Percentiles rank a stretch among this genome's conserved stretches.
phyloP scores from a whole-genome alignment of 2,113 vertebrate genomes.

The Mustela nigripes region DNA sequence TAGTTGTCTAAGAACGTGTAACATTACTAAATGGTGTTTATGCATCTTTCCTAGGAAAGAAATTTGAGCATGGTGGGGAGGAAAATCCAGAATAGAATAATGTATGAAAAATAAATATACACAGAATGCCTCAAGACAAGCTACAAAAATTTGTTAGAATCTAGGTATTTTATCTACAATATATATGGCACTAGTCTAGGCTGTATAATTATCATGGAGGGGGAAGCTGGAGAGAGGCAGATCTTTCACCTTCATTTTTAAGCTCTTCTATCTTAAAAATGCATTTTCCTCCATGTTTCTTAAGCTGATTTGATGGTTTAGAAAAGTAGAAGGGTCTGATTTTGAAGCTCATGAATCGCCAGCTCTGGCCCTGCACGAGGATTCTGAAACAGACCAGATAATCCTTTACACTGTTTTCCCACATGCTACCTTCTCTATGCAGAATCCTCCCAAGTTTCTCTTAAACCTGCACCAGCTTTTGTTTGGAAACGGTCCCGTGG shows the following conservation, averaged over 20 bases:
- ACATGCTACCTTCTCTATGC: not conserved
- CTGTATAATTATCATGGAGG: not conserved
- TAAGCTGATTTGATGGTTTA: not conserved
- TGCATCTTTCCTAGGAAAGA: not conserved
- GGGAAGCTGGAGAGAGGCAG: not conserved
- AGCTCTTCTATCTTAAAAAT: not conserved
- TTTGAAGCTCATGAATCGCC: not conserved
- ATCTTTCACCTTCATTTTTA: not conserved
- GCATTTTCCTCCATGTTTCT: not conserved
- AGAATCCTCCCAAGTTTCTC: not conserved
- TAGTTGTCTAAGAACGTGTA: not conserved
- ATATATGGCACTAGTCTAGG: not conserved
- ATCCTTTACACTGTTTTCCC: not conserved
- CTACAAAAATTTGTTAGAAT: conserved; percentile 13
- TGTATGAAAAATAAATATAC: conserved; percentile 5
- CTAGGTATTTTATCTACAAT: not conserved
- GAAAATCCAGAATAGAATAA: not conserved
- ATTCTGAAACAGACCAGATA: not conserved
- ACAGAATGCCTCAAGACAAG: not conserved
- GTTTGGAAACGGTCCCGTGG: not conserved
- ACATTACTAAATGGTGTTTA: not conserved
- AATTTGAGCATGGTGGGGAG: not conserved
- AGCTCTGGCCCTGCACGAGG: not conserved
- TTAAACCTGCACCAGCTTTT: not conserved
- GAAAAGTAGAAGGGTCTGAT: not conserved